Conservation (phyloP, 2,113 vertebrate genomes). For the Percopsis transmontana region DNA sequence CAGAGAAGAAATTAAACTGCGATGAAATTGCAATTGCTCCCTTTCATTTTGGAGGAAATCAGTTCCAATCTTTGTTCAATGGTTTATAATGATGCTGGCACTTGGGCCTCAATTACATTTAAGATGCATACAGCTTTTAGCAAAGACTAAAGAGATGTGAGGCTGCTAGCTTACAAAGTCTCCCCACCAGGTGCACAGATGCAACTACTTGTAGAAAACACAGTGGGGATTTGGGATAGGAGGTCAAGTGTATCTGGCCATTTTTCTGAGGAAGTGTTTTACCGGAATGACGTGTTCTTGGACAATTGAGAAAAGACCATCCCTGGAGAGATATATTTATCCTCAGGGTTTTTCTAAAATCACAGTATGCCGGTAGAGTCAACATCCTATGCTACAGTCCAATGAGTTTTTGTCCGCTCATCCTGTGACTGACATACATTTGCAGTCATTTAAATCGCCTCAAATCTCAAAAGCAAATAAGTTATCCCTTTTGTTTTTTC, state of each 20-base stretch:
- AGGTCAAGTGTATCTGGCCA: constrained; percentile 32
- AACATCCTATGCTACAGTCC: constrained; percentile 14
- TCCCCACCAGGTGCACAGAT: constrained; percentile 13
- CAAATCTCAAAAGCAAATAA: neutral
- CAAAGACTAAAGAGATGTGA: no score
- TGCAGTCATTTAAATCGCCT: constrained; percentile 17
- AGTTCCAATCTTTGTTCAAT: no score
- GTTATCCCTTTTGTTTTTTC: neutral
- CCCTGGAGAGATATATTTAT: constrained; percentile 12
- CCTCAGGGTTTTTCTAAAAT: constrained; percentile 11
- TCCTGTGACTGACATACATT: constrained; percentile 17
- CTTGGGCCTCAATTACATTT: no score
- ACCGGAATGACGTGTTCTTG: constrained; percentile 20
- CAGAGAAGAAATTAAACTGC: no score
- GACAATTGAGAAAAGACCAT: constrained; percentile 25
- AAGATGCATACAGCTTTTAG: no score
- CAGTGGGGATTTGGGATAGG: constrained; percentile 15
- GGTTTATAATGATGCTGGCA: no score
- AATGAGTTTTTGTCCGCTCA: constrained; percentile 12
- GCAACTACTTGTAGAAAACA: constrained; percentile 19
- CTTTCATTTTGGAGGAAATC: no score
- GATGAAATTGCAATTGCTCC: no score
- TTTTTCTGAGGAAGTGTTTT: constrained; percentile 35
- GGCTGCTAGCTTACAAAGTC: neutral
- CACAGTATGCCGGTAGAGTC: constrained; percentile 8